Base-by-base conservation (phyloP, 92 coral and sea anemone genomes). In the Palythoa grandiflora region DNA sequence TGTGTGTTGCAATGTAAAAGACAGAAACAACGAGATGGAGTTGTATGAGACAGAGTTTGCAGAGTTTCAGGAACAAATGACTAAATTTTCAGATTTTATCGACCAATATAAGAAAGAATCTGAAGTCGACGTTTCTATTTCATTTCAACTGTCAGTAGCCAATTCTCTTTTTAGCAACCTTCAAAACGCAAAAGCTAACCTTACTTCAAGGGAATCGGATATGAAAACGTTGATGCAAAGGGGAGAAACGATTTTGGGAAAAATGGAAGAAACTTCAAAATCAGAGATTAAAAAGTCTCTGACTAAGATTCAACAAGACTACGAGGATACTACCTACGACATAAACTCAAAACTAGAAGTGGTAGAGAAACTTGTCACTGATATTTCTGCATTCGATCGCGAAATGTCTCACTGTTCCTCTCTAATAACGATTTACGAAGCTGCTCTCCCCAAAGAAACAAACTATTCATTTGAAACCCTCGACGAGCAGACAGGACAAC, bases 391-490 rank as follows among this genome's bases (percentile, higher is more conserved):
- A 55, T 93, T 93, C 54, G 93, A 95, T 12, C 91, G 93, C 85
- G 94, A 91, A 73, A 89, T 94, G 15, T 88, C 96, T 8, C 96
- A 89, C 59, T 95, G 94, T 38, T 92, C 92, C 35, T 91, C 93
- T 75, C 88, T 95, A 79, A 84, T 95, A 16, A 93, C 96, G n/a
- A 93, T 95, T 53, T 95, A 93, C 87, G 88, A 93, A 87, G 96
- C 96, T 21, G 96, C 96, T 16, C 60, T 85, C 13, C 98, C 98
- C 13, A 90, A 86, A 66, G 89, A 88, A 36, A 78, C 89, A 59
- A 59, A 92, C 8, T 88, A 87, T 87, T 92, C 96, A 5, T 94
- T 85, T 54, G 98, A 95, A 77, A 93, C 96, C 12, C 68, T 95
- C 73, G 91, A 68, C 68, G 92, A 87, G 83, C 96, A 95, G 68